phyloP scores from a whole-genome alignment of 2,113 vertebrate species.

The Uria aalge region DNA sequence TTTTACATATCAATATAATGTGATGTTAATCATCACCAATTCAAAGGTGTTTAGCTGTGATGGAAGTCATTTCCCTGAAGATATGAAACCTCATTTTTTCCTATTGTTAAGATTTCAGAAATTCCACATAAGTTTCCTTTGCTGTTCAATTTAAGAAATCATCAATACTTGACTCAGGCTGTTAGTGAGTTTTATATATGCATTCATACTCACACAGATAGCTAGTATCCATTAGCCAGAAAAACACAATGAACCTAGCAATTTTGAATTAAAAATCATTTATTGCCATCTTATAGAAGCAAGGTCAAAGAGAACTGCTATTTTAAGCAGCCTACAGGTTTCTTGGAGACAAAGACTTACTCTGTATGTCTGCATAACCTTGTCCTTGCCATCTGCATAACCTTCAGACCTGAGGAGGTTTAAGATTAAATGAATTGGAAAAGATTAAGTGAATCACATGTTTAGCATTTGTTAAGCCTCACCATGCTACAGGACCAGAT shows the following conservation, averaged over 20 bases:
- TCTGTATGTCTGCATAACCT: neutral
- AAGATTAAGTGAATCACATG: neutral
- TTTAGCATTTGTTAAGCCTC: neutral
- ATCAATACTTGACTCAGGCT: neutral
- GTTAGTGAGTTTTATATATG: neutral
- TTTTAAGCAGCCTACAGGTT: conserved; percentile 7
- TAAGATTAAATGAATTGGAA: neutral
- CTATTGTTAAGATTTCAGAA: neutral
- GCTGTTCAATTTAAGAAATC: neutral
- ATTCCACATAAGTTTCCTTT: neutral
- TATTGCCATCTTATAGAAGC: neutral
- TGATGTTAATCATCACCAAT: neutral
- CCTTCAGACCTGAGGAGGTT: neutral
- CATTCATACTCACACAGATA: neutral
- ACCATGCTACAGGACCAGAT: neutral
- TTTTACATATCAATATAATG: neutral
- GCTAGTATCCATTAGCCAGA: neutral
- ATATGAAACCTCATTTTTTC: neutral
- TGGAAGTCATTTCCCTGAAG: neutral
- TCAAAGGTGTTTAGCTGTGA: neutral
- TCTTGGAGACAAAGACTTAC: neutral
- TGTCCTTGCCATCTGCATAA: neutral
- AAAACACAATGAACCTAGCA: neutral
- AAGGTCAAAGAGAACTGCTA: neutral
- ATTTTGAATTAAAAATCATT: neutral